A percentile compares a stretch with the other conserved stretches of the same genome.
phyloP scores from a whole-genome alignment of 2,797 vertebrate species.

The Gallinago stenura region DNA sequence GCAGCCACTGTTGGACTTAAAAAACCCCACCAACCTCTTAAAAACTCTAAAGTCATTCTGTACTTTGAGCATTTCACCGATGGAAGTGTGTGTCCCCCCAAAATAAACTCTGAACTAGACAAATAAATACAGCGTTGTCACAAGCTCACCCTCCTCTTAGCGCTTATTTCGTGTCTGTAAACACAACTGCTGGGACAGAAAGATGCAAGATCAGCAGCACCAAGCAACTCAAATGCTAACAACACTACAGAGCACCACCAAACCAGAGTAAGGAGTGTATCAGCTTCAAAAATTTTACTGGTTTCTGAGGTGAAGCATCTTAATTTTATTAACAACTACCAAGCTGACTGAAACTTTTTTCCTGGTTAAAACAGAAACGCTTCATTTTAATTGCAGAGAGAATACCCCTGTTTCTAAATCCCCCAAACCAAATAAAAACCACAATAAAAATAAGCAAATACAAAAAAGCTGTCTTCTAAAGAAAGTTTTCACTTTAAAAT shows the following conservation, averaged over 20 bases:
- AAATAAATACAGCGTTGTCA: background rate
- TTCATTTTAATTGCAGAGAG: background rate
- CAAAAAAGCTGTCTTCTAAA: rapidly evolving
- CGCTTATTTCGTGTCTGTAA: background rate
- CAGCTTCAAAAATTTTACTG: background rate
- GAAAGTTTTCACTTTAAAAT: background rate
- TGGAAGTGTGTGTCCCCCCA: background rate
- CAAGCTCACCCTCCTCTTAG: background rate
- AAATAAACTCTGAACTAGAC: background rate
- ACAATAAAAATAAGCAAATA: background rate
- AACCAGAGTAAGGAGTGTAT: background rate
- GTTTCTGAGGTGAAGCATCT: background rate
- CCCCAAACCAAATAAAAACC: background rate
- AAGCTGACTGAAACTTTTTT: background rate
- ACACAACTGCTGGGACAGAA: background rate
- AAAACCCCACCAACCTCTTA: background rate
- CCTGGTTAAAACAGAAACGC: background rate
- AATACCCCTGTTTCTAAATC: rapidly evolving
- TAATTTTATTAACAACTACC: background rate
- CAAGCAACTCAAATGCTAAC: background rate
- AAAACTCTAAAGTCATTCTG: background rate
- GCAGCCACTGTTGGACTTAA: background rate
- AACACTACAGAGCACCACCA: background rate
- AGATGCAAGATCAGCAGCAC: background rate
- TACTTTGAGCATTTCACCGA: background rate